A percentile compares a stretch with the other conserved stretches of the same genome.
Evolutionary conservation across 2,113 vertebrate species (phyloP).

Genomic region (Chaenogobius annularis): DNA sequence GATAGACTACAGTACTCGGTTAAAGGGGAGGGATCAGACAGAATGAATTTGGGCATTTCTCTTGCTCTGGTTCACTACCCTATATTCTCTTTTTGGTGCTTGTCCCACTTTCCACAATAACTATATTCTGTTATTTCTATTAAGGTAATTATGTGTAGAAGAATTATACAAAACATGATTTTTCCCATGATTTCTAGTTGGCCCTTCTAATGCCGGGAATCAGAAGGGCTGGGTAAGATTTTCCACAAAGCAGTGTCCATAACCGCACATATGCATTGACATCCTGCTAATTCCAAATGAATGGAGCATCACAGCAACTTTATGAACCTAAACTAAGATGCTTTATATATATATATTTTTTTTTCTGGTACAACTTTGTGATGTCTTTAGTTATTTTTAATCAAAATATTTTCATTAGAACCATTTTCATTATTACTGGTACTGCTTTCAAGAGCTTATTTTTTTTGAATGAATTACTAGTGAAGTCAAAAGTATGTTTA

Average conservation of each 20-base stretch:
- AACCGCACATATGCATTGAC: neutral
- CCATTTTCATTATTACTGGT: neutral
- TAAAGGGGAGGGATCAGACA: constrained; percentile 51
- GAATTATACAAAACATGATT: constrained; percentile 7
- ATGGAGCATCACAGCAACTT: neutral
- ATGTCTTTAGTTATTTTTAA: neutral
- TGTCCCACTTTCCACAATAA: neutral
- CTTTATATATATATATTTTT: too few species aligned
- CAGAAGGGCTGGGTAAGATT: neutral
- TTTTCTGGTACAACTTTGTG: neutral
- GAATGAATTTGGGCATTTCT: neutral
- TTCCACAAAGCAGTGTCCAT: neutral
- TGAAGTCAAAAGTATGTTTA: neutral
- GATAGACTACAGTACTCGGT: constrained; percentile 37
- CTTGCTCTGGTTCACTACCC: constrained; percentile 4
- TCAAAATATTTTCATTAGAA: neutral
- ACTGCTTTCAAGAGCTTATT: neutral
- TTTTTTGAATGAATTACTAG: neutral
- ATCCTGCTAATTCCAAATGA: neutral
- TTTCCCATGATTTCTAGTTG: neutral
- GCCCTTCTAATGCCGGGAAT: neutral
- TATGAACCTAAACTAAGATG: too few species aligned
- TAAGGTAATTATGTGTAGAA: neutral
- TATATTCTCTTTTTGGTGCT: constrained; percentile 1
- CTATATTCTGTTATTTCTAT: constrained; percentile 4